These are phyloP conservation scores for Ptiloglossa arizonensis DNA, from an alignment of 1,140 invertebrate species.

Conservation along the genomic window DNA sequence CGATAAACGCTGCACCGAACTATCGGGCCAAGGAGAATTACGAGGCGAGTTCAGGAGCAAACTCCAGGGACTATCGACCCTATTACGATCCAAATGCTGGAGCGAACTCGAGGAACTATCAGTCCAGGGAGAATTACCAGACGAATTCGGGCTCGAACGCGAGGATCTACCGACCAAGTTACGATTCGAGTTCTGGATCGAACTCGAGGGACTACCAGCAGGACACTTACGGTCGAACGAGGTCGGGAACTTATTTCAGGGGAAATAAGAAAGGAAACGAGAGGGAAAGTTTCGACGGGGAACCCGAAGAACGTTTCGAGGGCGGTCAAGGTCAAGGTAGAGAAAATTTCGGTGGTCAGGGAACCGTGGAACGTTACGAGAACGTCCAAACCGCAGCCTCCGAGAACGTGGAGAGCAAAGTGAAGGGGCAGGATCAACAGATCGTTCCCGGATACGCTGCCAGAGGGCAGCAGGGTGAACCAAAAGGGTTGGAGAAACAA, in stretches of 20 bases:
- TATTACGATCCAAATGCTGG: background rate
- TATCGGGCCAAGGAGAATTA: background rate
- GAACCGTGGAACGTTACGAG: background rate
- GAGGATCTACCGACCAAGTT: no score
- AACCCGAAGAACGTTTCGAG: background rate
- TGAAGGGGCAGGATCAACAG: background rate
- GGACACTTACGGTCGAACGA: background rate
- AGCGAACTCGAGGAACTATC: background rate
- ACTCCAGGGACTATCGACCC: no score
- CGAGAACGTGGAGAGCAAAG: conserved; percentile 42
- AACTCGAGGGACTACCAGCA: background rate
- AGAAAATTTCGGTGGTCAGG: background rate
- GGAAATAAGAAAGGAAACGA: no score
- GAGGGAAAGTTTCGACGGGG: background rate
- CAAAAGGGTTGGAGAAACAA: conserved; percentile 58
- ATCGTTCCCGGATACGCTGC: background rate
- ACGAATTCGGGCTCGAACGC: no score
- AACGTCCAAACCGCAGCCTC: conserved; percentile 40
- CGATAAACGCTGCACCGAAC: background rate
- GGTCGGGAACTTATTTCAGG: fast-evolving
- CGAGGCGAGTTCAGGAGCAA: no score
- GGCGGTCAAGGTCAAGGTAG: background rate
- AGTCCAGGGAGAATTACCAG: background rate
- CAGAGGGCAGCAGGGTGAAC: background rate
- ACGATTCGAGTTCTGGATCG: background rate